phyloP scores from a whole-genome alignment of 2,888 invertebrate species.

The Lysandra coridon region DNA sequence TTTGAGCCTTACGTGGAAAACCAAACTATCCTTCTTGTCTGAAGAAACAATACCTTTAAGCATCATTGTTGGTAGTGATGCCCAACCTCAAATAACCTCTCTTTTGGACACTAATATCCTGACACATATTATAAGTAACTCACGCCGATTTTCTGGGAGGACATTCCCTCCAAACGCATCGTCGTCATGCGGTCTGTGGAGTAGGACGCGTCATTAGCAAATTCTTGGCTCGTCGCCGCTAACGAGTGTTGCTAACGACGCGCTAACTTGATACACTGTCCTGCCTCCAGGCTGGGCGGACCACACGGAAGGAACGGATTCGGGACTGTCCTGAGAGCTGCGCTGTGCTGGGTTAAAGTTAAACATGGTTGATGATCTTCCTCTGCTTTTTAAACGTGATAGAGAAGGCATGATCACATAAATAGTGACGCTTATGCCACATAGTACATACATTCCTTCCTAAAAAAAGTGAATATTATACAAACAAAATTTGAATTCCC shows the following conservation, averaged over 20 bases:
- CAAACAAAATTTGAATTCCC: too few species aligned
- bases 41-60: too few species aligned
- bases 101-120: background rate
- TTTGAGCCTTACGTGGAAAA: too few species aligned
- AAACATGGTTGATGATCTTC: too few species aligned
- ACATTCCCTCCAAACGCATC: background rate
- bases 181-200: slow-evolving; percentile 33
- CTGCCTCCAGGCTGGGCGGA: slow-evolving; percentile 38
- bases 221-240: slow-evolving; percentile 76
- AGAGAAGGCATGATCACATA: too few species aligned
- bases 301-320: slow-evolving; percentile 40
- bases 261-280: slow-evolving; percentile 69
- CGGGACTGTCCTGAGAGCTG: background rate
- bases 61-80: too few species aligned
- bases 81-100: background rate
- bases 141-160: background rate
- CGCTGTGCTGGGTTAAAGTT: background rate
- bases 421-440: too few species aligned
- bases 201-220: slow-evolving; percentile 72
- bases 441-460: too few species aligned
- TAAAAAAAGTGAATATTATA: too few species aligned
- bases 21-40: too few species aligned
- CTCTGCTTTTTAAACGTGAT: too few species aligned
- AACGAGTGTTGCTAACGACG: slow-evolving; percentile 77
- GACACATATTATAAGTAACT: background rate